Evolutionary conservation across 2,888 invertebrate genomes (phyloP), one percentile per base, ranked within the genome.

Genomic region (Physocephala rufipes): DNA sequence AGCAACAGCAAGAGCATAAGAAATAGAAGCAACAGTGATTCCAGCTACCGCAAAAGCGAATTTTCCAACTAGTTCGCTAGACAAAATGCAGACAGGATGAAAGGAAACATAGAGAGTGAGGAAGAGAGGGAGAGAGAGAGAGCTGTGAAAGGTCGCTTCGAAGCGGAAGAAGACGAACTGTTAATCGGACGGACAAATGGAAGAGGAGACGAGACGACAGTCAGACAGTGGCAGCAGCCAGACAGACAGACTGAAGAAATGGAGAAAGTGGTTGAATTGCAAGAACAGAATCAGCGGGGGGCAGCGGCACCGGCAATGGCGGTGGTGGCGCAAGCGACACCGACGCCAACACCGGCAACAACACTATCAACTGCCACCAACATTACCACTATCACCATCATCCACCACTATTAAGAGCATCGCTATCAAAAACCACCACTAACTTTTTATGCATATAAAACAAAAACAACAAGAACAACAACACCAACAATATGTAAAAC

Each of bases 41-140:
- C 36, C 36, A 36, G 36, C 36, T 36, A 36, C 36, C 36, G 36
- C 36, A 36, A 36, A 9, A 36, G 36, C 36, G 36, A 4, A 66
- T 55, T 66, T 66, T 66, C 51, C 36, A 4, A 36, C 66, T 55
- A 66, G 55, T 55, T 36, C 74, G 68, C 73, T 70, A 77, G 77
- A 77, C 77, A 76, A 74, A 75, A 74, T 69, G 77, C 76, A 78
- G 76, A 76, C 77, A 77, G 69, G 74, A 72, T 61, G 43, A 67
- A 73, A 69, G 12, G 71, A 70, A 70, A 30, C 61, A 70, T 65
- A 51, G 66, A 59, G 71, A 67, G 63, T 68, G 59, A 63, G 66
- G 61, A 59, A n/a, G 28, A 67, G 71, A 72, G 67, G 65, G 73
- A 70, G 68, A 71, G 73, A 74, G 5, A 9, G 36, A n/a, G n/a